Base-by-base conservation (phyloP, 2,113 vertebrate species). In the Platichthys flesus region DNA sequence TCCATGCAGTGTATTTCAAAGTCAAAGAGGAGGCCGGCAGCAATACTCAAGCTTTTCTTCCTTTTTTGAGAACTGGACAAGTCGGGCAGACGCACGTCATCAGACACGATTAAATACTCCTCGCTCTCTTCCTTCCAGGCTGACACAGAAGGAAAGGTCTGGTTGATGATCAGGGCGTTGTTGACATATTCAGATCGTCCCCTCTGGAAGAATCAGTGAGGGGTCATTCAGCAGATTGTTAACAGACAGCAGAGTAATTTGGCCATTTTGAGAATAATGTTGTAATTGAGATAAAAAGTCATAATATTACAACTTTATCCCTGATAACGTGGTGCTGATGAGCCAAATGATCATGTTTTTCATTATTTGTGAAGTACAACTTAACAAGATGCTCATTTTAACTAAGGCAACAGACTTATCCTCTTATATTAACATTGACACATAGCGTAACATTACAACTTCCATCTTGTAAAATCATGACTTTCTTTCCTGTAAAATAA, bases 101-200 rank as follows among this genome's bases (percentile, higher is more conserved):
- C 96, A 1, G 94, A 93, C 40, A 99, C 95, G 37, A 96, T 92
- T 21, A 98, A 77, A 81, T 92, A 96, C 23, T 98, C 96, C 80
- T 97, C 94, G 57, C 93, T 89, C 66, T 94, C 89, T 21, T 98
- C 95, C 20, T 94, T 94, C 47, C 86, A 94, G 74, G 94, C 91
- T 52, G 87, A 83, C 31, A 90, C 90, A 2, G 93, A 93, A 74
- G 94, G 96, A 77, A 96, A 96, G 61, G 92, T 94, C 28, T 95
- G 95, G 82, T 92, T 94, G 71, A 93, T 91, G 55, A 94, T 93
- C 67, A 98, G 91, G 64, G 94, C 93, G 23, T 84, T 95, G 76
- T 94, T 74, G 14, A 96, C 70, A 37, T 97, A 95, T 80, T 97
- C 96, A 15, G 95, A 90, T 82, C 85, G 94, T 42, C 94, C 95